These are phyloP conservation scores for Amblyjoppa fuscipennis DNA, from an alignment of 2,888 invertebrate genomes.

Conservation along the genomic window DNA sequence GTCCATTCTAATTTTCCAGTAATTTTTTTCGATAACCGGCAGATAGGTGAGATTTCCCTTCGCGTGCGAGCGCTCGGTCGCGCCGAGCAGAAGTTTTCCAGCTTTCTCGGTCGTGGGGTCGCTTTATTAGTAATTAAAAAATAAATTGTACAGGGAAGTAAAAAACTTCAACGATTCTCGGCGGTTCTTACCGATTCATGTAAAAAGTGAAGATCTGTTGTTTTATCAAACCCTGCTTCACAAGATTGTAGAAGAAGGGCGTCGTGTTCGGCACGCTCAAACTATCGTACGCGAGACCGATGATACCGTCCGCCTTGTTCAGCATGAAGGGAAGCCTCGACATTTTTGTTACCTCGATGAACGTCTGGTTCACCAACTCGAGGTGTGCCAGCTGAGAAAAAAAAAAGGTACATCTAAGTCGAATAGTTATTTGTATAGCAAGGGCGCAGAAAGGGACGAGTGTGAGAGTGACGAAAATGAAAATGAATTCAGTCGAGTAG, in stretches of 20 bases:
- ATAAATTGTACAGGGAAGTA: background rate
- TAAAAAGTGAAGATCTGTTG: constrained; percentile 90
- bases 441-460: background rate
- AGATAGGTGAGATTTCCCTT: constrained; percentile 88
- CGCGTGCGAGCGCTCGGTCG: constrained; percentile 88
- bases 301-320: constrained; percentile 90
- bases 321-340: constrained; percentile 88
- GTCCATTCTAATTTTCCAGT: constrained; percentile 91
- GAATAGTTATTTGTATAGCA: background rate
- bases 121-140: constrained; percentile 81
- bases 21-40: constrained; percentile 87
- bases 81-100: constrained; percentile 88
- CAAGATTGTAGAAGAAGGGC: constrained; percentile 89
- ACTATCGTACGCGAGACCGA: constrained; percentile 88
- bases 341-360: constrained; percentile 90
- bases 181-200: constrained; percentile 87
- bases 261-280: constrained; percentile 86
- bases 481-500: too few relatives aligned
- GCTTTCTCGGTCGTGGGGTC: constrained; percentile 87
- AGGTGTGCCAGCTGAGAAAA: constrained; percentile 86
- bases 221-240: constrained; percentile 86
- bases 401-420: background rate
- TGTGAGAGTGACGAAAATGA: too few relatives aligned
- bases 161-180: background rate
- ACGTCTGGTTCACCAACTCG: constrained; percentile 88